Base-by-base conservation (phyloP, 2,888 invertebrate genomes). In the Dendrolimus pini region DNA sequence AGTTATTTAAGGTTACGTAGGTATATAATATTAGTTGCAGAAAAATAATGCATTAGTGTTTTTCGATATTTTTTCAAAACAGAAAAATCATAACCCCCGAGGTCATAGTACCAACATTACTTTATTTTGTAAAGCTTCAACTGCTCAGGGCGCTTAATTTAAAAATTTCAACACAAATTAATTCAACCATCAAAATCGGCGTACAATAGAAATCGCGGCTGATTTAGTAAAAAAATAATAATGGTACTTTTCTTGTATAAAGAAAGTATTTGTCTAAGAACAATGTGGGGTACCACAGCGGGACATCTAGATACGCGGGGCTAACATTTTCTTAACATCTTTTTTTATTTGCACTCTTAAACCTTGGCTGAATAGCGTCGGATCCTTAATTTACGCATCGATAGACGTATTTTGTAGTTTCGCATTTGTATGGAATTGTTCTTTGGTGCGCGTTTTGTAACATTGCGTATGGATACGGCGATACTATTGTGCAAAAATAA, bases 261-360 rank as follows among this genome's bases (percentile, higher is more conserved):
- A 83, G 83, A 89, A 88, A 87, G 85, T 89, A 86, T 90, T 89
- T 89, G 89, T 89, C 80, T 83, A 88, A 89, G 89, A 89, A 89
- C 89, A 89, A 89, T 83, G 77, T 69, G 70, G 74, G 64, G 73
- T 69, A 84, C 89, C 89, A 70, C 90, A 89, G 89, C 89, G 89
- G 89, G 90, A 77, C 81, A 86, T 85, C 88, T 83, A 85, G 85
- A 85, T 86, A 83, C 82, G 78, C 74, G 71, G 75, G 73, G 74
- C 74, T 72, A 74, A 72, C 77, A 79, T 86, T 84, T 87, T 86
- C 78, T 85, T 82, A 74, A 74, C 58, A 69, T 72, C 70, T 78
- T 82, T 74, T 65, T 81, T 80, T 78, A 80, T 83, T 80, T 85
- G 85, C 81, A 80, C 82, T 77, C 81, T 82, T 69, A 74, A 77